These are phyloP conservation scores for Limenitis camilla DNA, from an alignment of 2,888 invertebrate species.

Conservation along the genomic window DNA sequence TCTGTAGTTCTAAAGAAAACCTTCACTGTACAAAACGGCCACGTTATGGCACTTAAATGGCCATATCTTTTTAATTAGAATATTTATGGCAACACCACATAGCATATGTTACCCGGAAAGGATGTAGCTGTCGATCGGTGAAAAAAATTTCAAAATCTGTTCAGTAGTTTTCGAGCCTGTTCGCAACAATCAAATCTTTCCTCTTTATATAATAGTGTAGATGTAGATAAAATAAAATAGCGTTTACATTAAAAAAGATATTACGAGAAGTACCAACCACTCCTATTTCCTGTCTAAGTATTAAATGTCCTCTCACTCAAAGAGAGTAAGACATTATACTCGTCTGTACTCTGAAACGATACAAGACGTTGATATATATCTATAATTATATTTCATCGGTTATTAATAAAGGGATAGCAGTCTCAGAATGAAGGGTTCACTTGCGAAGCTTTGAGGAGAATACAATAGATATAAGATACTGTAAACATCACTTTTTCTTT, in stretches of 20 bases:
- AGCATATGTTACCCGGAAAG: no score
- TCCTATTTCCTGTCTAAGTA: neutral
- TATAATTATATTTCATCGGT: neutral
- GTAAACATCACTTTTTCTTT: neutral
- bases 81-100: no score
- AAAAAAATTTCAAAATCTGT: no score
- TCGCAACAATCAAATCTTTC: no score
- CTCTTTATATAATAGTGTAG: no score
- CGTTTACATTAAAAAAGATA: neutral
- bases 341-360: neutral
- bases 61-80: no score
- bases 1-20: no score
- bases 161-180: no score
- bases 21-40: no score
- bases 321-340: neutral
- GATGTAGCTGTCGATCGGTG: no score
- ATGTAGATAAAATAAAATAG: no score
- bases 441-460: neutral
- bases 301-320: neutral
- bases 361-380: constrained; percentile 2
- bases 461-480: neutral
- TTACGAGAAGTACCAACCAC: neutral
- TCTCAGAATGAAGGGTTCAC: constrained; percentile 2
- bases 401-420: neutral
- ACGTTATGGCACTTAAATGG: no score